A percentile compares a stretch with the other conserved stretches of the same genome.
Evolutionary conservation across 2,797 vertebrate species (phyloP).

Genomic region (Megalops cyprinoides): DNA sequence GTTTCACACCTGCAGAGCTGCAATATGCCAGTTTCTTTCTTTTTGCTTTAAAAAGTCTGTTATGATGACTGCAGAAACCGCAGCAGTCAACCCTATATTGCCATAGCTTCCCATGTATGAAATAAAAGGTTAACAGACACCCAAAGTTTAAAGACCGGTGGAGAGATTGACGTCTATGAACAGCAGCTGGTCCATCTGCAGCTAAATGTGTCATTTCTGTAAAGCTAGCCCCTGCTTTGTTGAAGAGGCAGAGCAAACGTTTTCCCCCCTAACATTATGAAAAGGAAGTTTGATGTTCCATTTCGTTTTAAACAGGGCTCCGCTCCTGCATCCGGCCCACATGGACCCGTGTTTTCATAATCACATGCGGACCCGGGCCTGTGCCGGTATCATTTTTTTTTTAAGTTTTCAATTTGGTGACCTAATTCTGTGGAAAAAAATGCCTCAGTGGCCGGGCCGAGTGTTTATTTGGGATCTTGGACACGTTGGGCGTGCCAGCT

Average conservation of each 20-base stretch:
- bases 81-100: not conserved
- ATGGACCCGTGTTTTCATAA: conserved; percentile 52
- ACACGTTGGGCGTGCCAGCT: conserved; percentile 62
- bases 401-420: conserved; percentile 51
- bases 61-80: not conserved
- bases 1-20: not conserved
- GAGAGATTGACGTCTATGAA: conserved; percentile 4
- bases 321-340: conserved; percentile 31
- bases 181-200: not conserved
- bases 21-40: not conserved
- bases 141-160: not conserved
- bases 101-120: no score
- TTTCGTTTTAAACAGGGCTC: conserved; percentile 37
- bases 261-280: conserved; percentile 24
- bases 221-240: not conserved
- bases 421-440: conserved; percentile 71
- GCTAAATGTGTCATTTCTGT: not conserved
- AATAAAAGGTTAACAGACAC: not conserved
- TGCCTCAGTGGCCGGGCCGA: conserved; percentile 60
- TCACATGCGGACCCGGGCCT: conserved; percentile 63
- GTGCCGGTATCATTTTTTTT: conserved; percentile 55
- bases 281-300: conserved; percentile 40
- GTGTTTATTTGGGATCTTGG: conserved; percentile 74
- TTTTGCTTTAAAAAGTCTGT: not conserved
- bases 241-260: not conserved